Evolutionary conservation across 1,140 invertebrate genomes (phyloP).

Genomic region (Pygmarrhopalites habei): DNA sequence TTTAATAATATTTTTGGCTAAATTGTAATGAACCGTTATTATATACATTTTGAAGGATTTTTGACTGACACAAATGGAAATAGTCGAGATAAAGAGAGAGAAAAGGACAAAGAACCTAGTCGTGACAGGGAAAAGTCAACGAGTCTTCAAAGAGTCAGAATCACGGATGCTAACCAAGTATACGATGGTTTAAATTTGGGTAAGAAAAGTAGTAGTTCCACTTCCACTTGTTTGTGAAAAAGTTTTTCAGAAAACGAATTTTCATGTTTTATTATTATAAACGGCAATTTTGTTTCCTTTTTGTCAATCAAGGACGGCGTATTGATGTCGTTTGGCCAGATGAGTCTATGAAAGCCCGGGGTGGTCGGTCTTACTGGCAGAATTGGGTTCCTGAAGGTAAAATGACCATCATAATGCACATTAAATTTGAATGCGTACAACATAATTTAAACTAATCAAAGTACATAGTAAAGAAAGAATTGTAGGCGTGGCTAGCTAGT

Average conservation of each 20-base stretch:
- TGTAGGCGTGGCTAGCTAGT: no score
- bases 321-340: slow-evolving; percentile 86
- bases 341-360: slow-evolving; percentile 70
- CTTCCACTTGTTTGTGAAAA: no score
- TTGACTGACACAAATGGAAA: slow-evolving; percentile 37
- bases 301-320: no score
- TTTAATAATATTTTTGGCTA: no score
- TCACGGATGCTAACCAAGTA: slow-evolving; percentile 66
- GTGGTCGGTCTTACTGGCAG: slow-evolving; percentile 77
- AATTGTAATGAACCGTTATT: no score
- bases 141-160: slow-evolving; percentile 43
- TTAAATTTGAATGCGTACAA: neutral
- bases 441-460: no score
- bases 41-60: no score
- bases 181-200: slow-evolving; percentile 79
- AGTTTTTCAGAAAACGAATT: no score
- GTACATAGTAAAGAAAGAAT: no score
- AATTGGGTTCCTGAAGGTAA: slow-evolving; percentile 80
- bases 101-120: slow-evolving; percentile 12
- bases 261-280: no score
- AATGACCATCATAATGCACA: slow-evolving; percentile 50
- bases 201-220: no score
- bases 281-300: no score
- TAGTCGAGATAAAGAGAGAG: slow-evolving; percentile 31
- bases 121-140: slow-evolving; percentile 33